phyloP scores from a whole-genome alignment of 1,140 invertebrate species.

The Phortica variegata region DNA sequence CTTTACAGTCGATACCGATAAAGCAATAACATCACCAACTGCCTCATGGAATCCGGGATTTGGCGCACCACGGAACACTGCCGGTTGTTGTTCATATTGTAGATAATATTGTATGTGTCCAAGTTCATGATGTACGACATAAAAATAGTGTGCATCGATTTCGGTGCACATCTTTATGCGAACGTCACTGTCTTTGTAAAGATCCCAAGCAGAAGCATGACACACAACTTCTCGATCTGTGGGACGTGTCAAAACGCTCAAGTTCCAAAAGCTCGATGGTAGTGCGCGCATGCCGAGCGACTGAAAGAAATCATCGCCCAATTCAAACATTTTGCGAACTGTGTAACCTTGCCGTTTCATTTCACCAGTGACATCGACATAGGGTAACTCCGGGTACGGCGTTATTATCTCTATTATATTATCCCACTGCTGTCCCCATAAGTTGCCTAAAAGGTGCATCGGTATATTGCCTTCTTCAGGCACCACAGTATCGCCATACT shows the following conservation, averaged over 20 bases:
- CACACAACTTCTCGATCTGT: conserved; percentile 66
- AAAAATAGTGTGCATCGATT: conserved; percentile 68
- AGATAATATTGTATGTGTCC: conserved; percentile 76
- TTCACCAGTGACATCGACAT: conserved; percentile 65
- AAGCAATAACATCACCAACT: conserved; percentile 68
- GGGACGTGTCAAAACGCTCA: conserved; percentile 72
- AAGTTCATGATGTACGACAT: conserved; percentile 77
- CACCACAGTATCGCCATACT: conserved; percentile 56
- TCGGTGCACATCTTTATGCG: conserved; percentile 81
- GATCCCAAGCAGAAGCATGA: conserved; percentile 80
- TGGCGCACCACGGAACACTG: conserved; percentile 67
- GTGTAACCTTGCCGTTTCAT: conserved; percentile 51
- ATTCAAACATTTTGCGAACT: conserved; percentile 56
- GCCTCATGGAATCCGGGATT: conserved; percentile 80
- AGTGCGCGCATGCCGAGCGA: conserved; percentile 81
- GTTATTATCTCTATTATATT: conserved; percentile 69
- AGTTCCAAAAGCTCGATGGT: conserved; percentile 77
- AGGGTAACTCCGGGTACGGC: conserved; percentile 66
- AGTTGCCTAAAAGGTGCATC: conserved; percentile 59
- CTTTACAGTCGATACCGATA: conserved; percentile 64
- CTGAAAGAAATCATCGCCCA: conserved; percentile 82
- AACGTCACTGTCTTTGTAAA: conserved; percentile 63
- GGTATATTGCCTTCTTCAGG: conserved; percentile 49
- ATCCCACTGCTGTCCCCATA: conserved; percentile 81
- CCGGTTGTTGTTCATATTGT: conserved; percentile 70